phyloP scores from a whole-genome alignment of 2,113 vertebrate genomes.

The Manacus vitellinus region DNA sequence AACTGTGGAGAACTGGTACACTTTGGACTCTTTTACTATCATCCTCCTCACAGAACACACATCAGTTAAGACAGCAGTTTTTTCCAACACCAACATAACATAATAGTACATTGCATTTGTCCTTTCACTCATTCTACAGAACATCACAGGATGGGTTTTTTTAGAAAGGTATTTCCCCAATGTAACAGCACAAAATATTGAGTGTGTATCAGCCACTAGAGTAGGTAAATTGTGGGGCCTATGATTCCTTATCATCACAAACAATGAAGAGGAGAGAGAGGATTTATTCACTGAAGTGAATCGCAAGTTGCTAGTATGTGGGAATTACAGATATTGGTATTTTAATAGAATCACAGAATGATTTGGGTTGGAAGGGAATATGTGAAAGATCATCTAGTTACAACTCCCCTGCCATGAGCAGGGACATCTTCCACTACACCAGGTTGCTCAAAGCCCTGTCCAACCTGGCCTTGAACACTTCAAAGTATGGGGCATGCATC shows the following conservation, averaged over 20 bases:
- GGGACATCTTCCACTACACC: background rate
- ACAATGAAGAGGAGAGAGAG: background rate
- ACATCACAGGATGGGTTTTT: background rate
- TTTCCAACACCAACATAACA: background rate
- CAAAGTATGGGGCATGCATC: too few relatives aligned
- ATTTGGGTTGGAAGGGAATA: background rate
- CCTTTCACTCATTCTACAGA: background rate
- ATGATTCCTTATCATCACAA: background rate
- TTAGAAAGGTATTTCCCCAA: background rate
- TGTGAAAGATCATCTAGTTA: background rate
- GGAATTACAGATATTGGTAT: background rate
- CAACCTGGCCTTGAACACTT: background rate
- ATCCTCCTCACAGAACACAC: background rate
- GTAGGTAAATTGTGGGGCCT: accelerated
- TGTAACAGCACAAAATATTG: background rate
- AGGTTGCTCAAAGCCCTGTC: background rate
- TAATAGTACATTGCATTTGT: background rate
- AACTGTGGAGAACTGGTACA: background rate
- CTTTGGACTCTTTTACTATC: background rate
- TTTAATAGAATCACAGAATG: background rate
- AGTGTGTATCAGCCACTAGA: background rate
- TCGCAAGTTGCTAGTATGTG: background rate
- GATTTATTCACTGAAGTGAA: background rate
- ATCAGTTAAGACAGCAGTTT: background rate
- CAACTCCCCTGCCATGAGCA: accelerated